Evolutionary conservation across 2,797 vertebrate species (phyloP), one percentile per base, ranked within the genome.

Genomic region (Clarias fuscus): DNA sequence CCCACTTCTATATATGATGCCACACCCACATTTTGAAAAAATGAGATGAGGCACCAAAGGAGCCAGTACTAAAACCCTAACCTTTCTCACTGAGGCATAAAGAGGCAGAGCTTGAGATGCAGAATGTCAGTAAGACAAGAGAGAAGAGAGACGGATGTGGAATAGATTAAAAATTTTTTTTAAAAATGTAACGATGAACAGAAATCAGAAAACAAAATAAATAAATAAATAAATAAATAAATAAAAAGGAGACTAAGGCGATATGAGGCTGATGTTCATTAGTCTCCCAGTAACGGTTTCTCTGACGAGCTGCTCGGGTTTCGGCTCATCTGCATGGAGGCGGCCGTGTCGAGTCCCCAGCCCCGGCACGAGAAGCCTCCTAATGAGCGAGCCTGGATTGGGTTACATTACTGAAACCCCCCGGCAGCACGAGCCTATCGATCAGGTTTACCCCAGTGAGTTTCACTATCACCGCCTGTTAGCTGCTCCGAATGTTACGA

Each of bases 271-370:
- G 43, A 43, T 64, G 88, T 90, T 93, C 87, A 90, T 92, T 91
- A 91, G 91, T 92, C 88, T 87, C 81, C 85, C 86, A 83, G 88
- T 91, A 90, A 89, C 91, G 86, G 68, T 88, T 90, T 84, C 87
- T 86, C 87, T 88, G 89, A 82, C 73, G 7, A 87, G 91, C 94
- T 93, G 83, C 94, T 95, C 93, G 13, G 90, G 94, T 95, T 95
- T 94, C 95, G 83, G 80, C 91, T 96, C 95, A 95, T 96, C 95
- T 95, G 94, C 94, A 94, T 95, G 93, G 92, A 92, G 93, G 91
- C 91, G 86, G 89, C 88, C 91, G 92, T 92, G 92, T 93, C 89
- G 91, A 93, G 91, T 93, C 94, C 93, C 90, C 89, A 84, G 56
- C 84, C 86, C 88, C 67, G 84, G 87, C 80, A 91, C 88, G 90